Evolutionary conservation across 2,113 vertebrate species (phyloP).

Genomic region (Pygoscelis antarcticus): DNA sequence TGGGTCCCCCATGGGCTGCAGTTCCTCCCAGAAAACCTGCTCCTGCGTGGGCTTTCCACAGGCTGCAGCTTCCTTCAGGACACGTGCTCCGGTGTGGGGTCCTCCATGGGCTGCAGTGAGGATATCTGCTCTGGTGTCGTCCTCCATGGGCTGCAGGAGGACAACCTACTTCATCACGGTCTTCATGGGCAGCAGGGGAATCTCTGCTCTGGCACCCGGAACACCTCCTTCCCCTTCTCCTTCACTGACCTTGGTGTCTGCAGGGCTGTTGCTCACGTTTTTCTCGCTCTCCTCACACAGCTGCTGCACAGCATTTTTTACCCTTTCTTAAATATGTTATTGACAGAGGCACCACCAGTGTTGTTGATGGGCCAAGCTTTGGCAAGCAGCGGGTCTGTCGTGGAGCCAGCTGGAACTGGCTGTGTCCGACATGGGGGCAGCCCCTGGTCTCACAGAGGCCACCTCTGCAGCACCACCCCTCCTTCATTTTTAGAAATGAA

Average conservation of each 20-base stretch:
- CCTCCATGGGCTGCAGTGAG: background rate
- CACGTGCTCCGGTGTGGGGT: background rate
- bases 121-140: background rate
- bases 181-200: accelerated
- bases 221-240: background rate
- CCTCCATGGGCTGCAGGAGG: background rate
- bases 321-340: background rate
- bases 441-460: background rate
- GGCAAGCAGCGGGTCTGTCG: background rate
- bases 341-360: background rate
- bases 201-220: background rate
- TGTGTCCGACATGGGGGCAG: background rate
- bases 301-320: background rate
- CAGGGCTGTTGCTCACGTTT: background rate
- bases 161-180: background rate
- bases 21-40: background rate
- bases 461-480: background rate
- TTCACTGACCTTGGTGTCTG: background rate
- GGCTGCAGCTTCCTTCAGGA: background rate
- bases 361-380: background rate
- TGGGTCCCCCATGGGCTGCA: background rate
- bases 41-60: background rate
- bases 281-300: background rate
- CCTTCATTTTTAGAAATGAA: background rate
- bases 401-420: background rate